Evolutionary conservation across 2,888 invertebrate species (phyloP), one percentile per base, ranked within the genome.

Genomic region (Shargacucullia verbasci): DNA sequence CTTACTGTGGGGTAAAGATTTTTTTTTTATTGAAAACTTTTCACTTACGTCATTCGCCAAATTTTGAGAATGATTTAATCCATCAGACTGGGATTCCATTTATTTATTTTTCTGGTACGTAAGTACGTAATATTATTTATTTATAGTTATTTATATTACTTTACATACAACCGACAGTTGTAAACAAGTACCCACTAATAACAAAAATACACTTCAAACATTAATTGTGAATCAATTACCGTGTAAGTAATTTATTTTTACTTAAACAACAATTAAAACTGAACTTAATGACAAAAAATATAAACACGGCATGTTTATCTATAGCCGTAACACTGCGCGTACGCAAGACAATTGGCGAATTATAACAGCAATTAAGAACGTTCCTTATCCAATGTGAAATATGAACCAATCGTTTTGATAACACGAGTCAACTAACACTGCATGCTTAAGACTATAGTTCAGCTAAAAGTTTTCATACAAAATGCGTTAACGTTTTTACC

Each of bases 351-450:
- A 62, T 33, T 58, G 64, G 49, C 39, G 58, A 34, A 33, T 8
- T 59, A 40, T 54, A 53, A 46, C n/a, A 40, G 59, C 48, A 65
- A 66, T 66, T 66, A 59, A 35, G 13, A 45, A 31, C 29, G 7
- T 11, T 33, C 41, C 13, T 46, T 59, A 63, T 65, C 59, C 9
- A 2, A 35, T 34, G 46, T 49, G 33, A 59, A 59, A 65, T 50
- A 49, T 62, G 12, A 37, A 34, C 37, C 45, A 49, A 46, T 58
- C 27, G 49, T 41, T 37, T 43, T 38, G 14, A 31, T 64, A 13
- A 33, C 12, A 12, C 12, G 5, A 5, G 34, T 34, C 11, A 34
- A 34, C 34, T 34, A 12, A 12, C n/a, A 34, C 9, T 29, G 4
- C 1, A 29, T 20, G 7, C 7, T 29, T 6, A 9, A 9, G 1